Evolutionary conservation across 2,113 vertebrate species (phyloP), one percentile per base, ranked within the genome.

Genomic region (Hydropotes inermis): DNA sequence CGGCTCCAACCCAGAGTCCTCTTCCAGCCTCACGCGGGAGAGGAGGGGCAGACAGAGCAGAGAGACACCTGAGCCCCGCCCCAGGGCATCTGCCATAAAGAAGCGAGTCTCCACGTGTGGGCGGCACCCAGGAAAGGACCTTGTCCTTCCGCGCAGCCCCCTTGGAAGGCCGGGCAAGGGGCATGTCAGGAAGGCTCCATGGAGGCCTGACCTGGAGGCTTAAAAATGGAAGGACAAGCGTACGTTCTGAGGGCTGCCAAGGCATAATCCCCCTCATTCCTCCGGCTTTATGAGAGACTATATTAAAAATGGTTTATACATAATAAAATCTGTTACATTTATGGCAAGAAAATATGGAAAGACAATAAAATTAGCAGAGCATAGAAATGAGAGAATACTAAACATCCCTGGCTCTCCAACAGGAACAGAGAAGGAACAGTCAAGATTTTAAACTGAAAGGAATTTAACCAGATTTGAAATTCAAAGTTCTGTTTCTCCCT

Each of bases 281-380:
- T 97, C 93, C 6, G 45, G 58, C 92, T 95, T 98, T 98, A 98
- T 91, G 89, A 90, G 89, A 90, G 52, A 70, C 95, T 96, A 36
- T 92, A 97, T 98, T 98, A 98, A 98, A 98, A 98, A 88, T 54
- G 96, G 97, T 92, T 98, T 98, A 98, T 98, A 97, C 52, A 94
- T 87, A 98, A 98, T 98, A 98, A 98, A 98, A 96, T 91, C 95
- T 97, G 97, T 96, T 98, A 98, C 94, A 84, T 98, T 98, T 98
- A 98, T 74, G 89, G 97, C 97, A 95, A 95, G 96, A 98, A 99
- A 98, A 98, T 97, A 98, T 28, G 33, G 94, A 92, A 98, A 64
- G 91, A 95, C 92, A 97, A 97, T 99, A 98, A 99, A 99, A 98
- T 98, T 95, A 98, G 95, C 96, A 88, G 97, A 97, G 98, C 98